A percentile compares a stretch with the other conserved stretches of the same genome.
phyloP scores from a whole-genome alignment of 35 echinoderm and acorn worm species.

The Diadema setosum region DNA sequence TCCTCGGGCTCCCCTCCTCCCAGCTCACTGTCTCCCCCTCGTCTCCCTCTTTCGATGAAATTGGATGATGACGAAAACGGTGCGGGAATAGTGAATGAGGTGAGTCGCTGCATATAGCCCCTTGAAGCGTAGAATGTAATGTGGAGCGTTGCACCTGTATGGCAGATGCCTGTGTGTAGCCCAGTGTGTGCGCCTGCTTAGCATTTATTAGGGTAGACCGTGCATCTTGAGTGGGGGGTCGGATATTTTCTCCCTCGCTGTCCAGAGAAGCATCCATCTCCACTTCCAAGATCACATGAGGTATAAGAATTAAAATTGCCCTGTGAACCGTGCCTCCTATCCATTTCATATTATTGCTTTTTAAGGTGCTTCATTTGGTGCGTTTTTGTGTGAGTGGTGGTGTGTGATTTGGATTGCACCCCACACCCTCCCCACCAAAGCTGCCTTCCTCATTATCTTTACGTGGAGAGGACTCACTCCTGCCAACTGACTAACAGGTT shows the following conservation, averaged over 20 bases:
- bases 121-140: neutral
- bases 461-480: neutral
- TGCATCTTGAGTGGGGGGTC: neutral
- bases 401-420: neutral
- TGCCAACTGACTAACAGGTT: neutral
- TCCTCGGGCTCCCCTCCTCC: neutral
- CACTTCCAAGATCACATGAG: neutral
- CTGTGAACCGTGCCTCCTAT: neutral
- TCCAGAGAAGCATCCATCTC: neutral
- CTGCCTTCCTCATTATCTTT: neutral
- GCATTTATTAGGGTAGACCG: neutral
- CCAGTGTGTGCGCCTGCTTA: neutral
- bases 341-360: neutral
- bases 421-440: neutral
- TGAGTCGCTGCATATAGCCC: constrained; percentile 2
- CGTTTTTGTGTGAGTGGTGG: neutral
- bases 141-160: neutral
- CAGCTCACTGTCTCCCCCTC: too few species aligned
- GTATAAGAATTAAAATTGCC: neutral
- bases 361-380: neutral
- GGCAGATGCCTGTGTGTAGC: neutral
- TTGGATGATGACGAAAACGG: constrained; percentile 14
- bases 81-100: constrained; percentile 9
- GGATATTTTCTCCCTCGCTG: constrained; percentile 3
- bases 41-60: neutral